Evolutionary conservation across 2,797 vertebrate species (phyloP).

Genomic region (Ctenochaetus hawaiiensis): DNA sequence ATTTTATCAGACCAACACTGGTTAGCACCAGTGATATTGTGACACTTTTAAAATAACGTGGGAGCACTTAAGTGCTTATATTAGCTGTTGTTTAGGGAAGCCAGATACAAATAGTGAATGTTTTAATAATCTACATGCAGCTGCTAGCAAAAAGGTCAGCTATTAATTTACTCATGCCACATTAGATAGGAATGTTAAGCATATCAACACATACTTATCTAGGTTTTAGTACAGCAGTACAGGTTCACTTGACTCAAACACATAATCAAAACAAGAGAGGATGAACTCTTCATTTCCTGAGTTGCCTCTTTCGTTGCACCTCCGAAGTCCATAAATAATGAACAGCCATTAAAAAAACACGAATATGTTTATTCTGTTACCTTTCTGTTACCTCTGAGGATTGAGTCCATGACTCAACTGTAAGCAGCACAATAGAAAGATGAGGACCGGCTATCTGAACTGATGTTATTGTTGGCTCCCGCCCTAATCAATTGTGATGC

Average conservation of each 20-base stretch:
- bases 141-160: background rate
- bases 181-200: background rate
- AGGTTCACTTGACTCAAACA: background rate
- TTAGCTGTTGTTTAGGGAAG: background rate
- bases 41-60: background rate
- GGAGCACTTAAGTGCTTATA: too few species aligned
- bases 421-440: conserved; percentile 50
- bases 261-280: background rate
- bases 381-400: conserved; percentile 25
- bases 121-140: background rate
- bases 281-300: background rate
- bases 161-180: background rate
- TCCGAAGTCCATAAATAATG: conserved; percentile 17
- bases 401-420: conserved; percentile 32
- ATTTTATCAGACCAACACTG: too few species aligned
- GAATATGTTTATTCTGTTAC: conserved; percentile 27
- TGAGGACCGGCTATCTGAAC: conserved; percentile 48
- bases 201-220: background rate
- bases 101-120: background rate
- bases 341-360: conserved; percentile 7
- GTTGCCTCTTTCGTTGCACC: background rate
- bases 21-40: background rate
- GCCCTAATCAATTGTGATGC: conserved; percentile 44
- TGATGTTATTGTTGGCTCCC: conserved; percentile 28
- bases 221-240: background rate